Conservation (phyloP, 2,113 vertebrate species). For the Corythornis cristatus region DNA sequence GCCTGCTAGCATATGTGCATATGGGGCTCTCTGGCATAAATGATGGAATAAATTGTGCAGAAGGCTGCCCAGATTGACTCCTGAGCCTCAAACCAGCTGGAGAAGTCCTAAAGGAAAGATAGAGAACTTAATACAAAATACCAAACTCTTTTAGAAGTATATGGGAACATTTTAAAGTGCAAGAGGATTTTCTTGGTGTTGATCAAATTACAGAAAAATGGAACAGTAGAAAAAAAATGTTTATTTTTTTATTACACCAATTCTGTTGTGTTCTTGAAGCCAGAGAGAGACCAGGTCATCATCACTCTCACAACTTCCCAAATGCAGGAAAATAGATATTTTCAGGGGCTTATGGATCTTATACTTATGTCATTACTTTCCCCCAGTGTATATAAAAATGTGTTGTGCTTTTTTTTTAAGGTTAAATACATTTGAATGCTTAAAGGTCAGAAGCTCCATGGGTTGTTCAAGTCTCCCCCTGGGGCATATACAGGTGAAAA, state of each 20-base stretch:
- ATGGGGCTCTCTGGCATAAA: not conserved
- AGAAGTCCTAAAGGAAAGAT: not conserved
- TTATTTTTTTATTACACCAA: not conserved
- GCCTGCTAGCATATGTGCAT: fast-evolving
- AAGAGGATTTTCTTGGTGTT: not conserved
- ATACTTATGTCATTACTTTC: not conserved
- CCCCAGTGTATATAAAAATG: not conserved
- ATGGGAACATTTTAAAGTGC: not conserved
- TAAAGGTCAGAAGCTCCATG: not conserved
- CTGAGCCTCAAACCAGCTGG: not conserved
- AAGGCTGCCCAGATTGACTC: not conserved
- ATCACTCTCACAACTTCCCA: not conserved
- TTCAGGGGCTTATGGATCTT: not conserved
- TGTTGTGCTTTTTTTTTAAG: not conserved
- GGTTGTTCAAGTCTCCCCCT: not conserved
- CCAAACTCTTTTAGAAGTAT: not conserved
- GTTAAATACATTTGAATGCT: not conserved
- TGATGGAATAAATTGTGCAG: not conserved
- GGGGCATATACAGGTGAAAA: not conserved
- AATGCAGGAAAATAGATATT: not conserved
- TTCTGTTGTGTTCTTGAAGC: not conserved
- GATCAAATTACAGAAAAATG: not conserved
- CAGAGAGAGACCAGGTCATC: not conserved
- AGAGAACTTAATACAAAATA: not conserved
- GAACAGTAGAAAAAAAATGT: not conserved